Conservation (phyloP, 2,888 invertebrate genomes). For the Epirrhoe alternata region DNA sequence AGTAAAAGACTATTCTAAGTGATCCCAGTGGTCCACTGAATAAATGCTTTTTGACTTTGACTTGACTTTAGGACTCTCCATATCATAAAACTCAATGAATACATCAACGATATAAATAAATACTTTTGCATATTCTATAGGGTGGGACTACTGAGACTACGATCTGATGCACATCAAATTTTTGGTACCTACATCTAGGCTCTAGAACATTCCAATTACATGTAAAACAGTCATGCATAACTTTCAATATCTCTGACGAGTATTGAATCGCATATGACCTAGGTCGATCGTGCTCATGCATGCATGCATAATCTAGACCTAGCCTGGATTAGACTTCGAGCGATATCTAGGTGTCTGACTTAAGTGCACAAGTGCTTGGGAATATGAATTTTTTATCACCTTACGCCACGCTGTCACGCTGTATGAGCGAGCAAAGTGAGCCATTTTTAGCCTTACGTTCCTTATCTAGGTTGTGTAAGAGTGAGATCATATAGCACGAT, state of each 20-base stretch:
- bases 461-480: not conserved
- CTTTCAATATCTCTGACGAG: not conserved
- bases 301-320: not conserved
- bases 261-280: not conserved
- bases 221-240: not conserved
- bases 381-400: not conserved
- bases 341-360: not conserved
- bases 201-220: not conserved
- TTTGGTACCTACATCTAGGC: not conserved
- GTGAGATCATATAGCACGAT: not conserved
- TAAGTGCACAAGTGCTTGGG: not conserved
- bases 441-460: not conserved
- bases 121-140: too few relatives aligned
- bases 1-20: too few relatives aligned
- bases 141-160: too few relatives aligned
- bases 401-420: not conserved
- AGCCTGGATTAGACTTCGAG: not conserved
- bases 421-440: not conserved
- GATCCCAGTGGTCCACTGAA: too few relatives aligned
- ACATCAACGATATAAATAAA: too few relatives aligned
- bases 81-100: too few relatives aligned
- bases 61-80: too few relatives aligned
- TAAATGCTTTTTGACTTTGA: too few relatives aligned
- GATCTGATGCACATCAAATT: not conserved
- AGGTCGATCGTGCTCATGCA: not conserved